A percentile compares a stretch with the other conserved stretches of the same genome.
Conservation (phyloP, 2,888 invertebrate species). For the Rhorus exstirpatorius region DNA sequence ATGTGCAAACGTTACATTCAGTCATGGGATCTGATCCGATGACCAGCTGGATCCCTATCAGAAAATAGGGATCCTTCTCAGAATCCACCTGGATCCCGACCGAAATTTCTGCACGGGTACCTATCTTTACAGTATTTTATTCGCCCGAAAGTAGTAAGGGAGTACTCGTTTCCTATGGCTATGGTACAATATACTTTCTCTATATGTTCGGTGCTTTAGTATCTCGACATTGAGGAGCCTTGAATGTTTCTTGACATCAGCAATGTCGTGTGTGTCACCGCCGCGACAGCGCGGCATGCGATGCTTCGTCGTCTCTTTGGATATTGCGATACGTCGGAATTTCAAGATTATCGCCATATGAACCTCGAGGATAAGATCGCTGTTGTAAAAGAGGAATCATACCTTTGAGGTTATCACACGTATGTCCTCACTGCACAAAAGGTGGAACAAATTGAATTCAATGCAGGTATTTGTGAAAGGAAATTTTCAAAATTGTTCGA, state of each 20-base stretch:
- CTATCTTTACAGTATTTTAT: constrained; percentile 22
- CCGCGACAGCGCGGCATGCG: constrained; percentile 51
- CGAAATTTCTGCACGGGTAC: too few species aligned
- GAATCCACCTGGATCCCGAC: too few species aligned
- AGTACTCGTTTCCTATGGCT: constrained; percentile 8
- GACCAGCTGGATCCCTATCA: too few species aligned
- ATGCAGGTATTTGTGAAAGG: background rate
- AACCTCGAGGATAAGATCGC: constrained; percentile 56
- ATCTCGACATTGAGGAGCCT: constrained; percentile 51
- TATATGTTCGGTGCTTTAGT: background rate
- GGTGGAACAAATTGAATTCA: constrained; percentile 49
- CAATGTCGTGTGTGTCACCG: constrained; percentile 51
- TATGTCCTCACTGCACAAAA: background rate
- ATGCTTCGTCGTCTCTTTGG: constrained; percentile 63
- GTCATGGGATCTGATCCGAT: too few species aligned
- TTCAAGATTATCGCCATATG: constrained; percentile 75
- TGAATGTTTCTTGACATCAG: constrained; percentile 40
- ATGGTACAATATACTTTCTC: constrained; percentile 5
- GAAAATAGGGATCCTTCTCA: too few species aligned
- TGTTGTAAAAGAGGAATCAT: constrained; percentile 39
- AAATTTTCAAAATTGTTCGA: background rate
- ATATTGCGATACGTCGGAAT: constrained; percentile 80
- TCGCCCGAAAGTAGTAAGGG: constrained; percentile 27
- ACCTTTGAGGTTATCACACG: background rate
- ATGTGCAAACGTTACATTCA: too few species aligned